phyloP scores from a whole-genome alignment of 37 sponge, comb jelly and placozoan genomes.

The Aphrocallistes beatrix region DNA sequence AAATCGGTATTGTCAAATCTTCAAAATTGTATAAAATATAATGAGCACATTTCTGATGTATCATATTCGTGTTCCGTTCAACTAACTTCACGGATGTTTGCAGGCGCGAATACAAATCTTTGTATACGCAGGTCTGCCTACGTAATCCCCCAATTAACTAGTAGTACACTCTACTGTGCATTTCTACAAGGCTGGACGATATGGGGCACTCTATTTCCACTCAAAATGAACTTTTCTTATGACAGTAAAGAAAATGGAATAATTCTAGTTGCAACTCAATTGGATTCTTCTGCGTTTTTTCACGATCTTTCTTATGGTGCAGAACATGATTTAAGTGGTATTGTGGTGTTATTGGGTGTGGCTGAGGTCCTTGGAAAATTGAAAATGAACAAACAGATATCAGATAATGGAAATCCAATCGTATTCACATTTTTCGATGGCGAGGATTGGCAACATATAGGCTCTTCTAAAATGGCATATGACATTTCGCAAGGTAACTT shows the following conservation, averaged over 20 bases:
- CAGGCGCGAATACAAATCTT: not conserved
- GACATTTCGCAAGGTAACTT: not conserved
- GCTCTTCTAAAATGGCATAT: constrained; percentile 16
- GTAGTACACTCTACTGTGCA: not conserved
- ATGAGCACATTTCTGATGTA: not conserved
- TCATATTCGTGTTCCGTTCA: not conserved
- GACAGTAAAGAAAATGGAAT: not conserved
- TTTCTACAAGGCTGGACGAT: not conserved
- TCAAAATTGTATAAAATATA: not conserved
- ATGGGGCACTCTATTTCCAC: constrained; percentile 16
- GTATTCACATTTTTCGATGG: constrained; percentile 1
- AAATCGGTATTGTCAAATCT: not conserved
- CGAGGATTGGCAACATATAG: not conserved
- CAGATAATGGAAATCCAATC: not conserved
- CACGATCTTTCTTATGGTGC: constrained; percentile 10
- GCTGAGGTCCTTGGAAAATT: not conserved
- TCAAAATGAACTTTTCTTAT: not conserved
- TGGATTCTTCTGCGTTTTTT: not conserved
- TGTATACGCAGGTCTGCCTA: not conserved
- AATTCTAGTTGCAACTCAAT: not conserved
- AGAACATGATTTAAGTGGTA: not conserved
- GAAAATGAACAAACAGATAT: not conserved
- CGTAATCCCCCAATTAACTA: not conserved
- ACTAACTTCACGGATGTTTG: not conserved
- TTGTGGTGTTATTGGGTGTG: not conserved